Evolutionary conservation across 2,113 vertebrate species (phyloP).

Genomic region (Ancistrus triradiatus): DNA sequence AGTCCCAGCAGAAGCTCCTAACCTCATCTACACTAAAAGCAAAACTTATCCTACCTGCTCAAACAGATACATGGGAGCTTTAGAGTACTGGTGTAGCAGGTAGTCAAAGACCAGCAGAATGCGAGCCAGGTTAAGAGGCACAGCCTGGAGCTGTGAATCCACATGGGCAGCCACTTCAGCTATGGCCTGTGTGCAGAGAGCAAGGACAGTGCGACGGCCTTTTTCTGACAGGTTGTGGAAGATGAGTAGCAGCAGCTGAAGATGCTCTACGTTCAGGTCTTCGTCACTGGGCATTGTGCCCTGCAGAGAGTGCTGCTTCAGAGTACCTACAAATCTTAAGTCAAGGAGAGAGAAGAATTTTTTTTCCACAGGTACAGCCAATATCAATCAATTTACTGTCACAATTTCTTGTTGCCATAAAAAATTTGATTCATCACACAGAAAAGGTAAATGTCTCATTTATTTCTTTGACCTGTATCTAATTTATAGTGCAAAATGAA

Average conservation of each 20-base stretch:
- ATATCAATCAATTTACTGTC: no score
- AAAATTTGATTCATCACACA: no score
- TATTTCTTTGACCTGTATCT: no score
- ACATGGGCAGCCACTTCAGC: constrained; percentile 78
- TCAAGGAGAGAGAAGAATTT: no score
- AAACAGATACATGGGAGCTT: constrained; percentile 85
- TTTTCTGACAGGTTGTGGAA: constrained; percentile 92
- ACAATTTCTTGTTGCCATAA: no score
- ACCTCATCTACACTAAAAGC: no score
- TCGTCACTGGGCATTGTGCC: constrained; percentile 82
- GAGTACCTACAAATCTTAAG: constrained; percentile 88
- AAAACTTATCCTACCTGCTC: constrained; percentile 77
- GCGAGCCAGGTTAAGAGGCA: constrained; percentile 84
- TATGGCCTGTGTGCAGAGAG: constrained; percentile 84
- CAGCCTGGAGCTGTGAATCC: constrained; percentile 78
- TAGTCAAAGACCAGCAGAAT: constrained; percentile 92
- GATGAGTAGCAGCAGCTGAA: constrained; percentile 93
- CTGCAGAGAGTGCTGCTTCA: constrained; percentile 89
- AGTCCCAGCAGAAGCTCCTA: no score
- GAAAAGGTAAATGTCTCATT: no score
- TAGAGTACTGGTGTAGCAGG: constrained; percentile 91
- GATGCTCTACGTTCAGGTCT: constrained; percentile 92
- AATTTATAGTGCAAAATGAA: no score
- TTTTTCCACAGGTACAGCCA: no score
- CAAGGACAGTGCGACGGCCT: constrained; percentile 76